Evolutionary conservation across 2,797 vertebrate species (phyloP).

Genomic region (Hemitrygon akajei): DNA sequence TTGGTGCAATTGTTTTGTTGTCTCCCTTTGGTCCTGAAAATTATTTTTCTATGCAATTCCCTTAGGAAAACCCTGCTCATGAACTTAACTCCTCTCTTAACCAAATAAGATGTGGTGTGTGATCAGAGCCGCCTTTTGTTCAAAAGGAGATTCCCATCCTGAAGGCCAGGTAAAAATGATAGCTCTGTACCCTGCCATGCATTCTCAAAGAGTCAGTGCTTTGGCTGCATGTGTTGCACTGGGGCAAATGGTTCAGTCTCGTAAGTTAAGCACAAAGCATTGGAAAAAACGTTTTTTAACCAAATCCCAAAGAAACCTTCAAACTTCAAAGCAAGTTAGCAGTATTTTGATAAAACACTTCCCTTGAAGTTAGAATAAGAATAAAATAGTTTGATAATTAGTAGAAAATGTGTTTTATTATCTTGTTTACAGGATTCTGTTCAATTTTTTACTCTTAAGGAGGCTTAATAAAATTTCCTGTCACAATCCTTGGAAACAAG

Average conservation of each 20-base stretch:
- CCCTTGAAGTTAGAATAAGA: neutral
- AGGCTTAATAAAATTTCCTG: neutral
- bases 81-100: too few relatives aligned
- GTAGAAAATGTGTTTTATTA: neutral
- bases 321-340: neutral
- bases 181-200: neutral
- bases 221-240: neutral
- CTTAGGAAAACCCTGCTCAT: too few relatives aligned
- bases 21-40: too few relatives aligned
- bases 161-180: too few relatives aligned
- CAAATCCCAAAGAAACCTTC: neutral
- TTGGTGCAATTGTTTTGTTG: too few relatives aligned
- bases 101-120: too few relatives aligned
- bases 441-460: neutral
- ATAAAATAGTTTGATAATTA: neutral
- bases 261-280: neutral
- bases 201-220: neutral
- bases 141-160: too few relatives aligned
- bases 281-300: neutral
- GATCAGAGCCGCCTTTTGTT: too few relatives aligned
- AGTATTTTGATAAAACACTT: neutral
- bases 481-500: neutral
- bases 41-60: too few relatives aligned
- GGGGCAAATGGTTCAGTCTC: neutral
- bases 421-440: neutral